Evolutionary conservation across 1,140 invertebrate species (phyloP).

Genomic region (Akabosia matsudoensis): DNA sequence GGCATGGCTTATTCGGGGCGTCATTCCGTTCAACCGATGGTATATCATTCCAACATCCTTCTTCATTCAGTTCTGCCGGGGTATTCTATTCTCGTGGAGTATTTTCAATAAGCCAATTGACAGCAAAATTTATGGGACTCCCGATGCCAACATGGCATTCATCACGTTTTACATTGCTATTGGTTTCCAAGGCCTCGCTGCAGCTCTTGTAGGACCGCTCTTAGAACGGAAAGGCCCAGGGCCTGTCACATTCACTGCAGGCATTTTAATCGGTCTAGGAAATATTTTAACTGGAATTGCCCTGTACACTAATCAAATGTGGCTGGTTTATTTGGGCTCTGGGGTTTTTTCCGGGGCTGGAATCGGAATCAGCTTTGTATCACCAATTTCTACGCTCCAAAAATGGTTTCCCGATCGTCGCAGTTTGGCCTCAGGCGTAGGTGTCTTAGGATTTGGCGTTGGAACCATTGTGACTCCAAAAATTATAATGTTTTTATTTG

Average conservation of each 20-base stretch:
- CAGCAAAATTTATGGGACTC: conserved; percentile 30
- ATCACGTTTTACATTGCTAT: conserved; percentile 45
- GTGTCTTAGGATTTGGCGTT: conserved; percentile 43
- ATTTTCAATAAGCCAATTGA: conserved; percentile 45
- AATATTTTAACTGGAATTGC: conserved; percentile 39
- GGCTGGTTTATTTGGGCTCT: conserved; percentile 41
- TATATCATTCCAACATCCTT: conserved; percentile 38
- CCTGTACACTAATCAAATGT: conserved; percentile 34
- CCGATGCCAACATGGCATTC: conserved; percentile 29
- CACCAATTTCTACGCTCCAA: conserved; percentile 40
- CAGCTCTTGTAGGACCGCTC: conserved; percentile 38
- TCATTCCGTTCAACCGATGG: conserved; percentile 40
- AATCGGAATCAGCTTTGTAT: conserved; percentile 39
- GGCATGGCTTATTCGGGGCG: conserved; percentile 28
- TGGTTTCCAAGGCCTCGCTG: conserved; percentile 32
- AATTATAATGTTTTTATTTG: conserved; percentile 31
- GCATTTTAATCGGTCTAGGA: conserved; percentile 29
- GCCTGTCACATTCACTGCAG: conserved; percentile 10
- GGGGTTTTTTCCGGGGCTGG: conserved; percentile 39
- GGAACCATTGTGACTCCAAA: conserved; percentile 43
- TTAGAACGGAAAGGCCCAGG: conserved; percentile 39
- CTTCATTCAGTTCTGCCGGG: conserved; percentile 44
- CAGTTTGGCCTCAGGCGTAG: conserved; percentile 39
- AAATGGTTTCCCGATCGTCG: conserved; percentile 45
- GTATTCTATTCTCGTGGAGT: conserved; percentile 41